Evolutionary conservation across 1,140 invertebrate species (phyloP).

Genomic region (Pseudomyrmex gracilis): DNA sequence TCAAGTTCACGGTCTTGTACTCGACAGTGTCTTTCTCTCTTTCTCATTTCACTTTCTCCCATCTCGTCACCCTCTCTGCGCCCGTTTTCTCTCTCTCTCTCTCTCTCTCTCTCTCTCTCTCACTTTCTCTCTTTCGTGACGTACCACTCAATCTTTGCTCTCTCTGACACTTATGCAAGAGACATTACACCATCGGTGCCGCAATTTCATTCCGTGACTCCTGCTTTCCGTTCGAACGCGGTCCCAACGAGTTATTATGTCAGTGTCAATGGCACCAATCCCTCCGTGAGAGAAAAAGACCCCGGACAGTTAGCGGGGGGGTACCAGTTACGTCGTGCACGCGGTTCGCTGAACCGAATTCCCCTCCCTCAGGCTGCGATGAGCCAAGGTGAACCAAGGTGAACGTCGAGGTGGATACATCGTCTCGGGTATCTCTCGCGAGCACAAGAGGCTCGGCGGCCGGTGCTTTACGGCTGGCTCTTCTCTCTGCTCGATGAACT

Average conservation of each 20-base stretch:
- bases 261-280: conserved; percentile 77
- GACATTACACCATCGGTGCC: conserved; percentile 45
- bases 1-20: conserved; percentile 78
- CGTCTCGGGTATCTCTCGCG: conserved; percentile 60
- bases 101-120: conserved; percentile 19
- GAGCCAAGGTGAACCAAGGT: conserved; percentile 56
- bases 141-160: conserved; percentile 21
- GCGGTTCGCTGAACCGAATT: conserved; percentile 77
- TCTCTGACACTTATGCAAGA: conserved; percentile 62
- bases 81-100: background rate
- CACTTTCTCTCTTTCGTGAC: conserved; percentile 47
- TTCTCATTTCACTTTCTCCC: conserved; percentile 64
- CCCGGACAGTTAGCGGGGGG: background rate
- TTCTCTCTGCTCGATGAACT: conserved; percentile 51
- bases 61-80: conserved; percentile 30
- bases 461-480: conserved; percentile 61
- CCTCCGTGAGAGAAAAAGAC: conserved; percentile 35
- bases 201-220: conserved; percentile 67
- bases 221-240: conserved; percentile 23
- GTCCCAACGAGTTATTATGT: conserved; percentile 70
- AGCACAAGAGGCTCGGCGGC: conserved; percentile 14
- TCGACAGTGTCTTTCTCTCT: conserved; percentile 68
- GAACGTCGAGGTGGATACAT: conserved; percentile 64
- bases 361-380: conserved; percentile 15
- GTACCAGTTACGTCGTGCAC: conserved; percentile 50